Conservation (phyloP, 2,113 vertebrate genomes). For the Hippocampus mohnikei region DNA sequence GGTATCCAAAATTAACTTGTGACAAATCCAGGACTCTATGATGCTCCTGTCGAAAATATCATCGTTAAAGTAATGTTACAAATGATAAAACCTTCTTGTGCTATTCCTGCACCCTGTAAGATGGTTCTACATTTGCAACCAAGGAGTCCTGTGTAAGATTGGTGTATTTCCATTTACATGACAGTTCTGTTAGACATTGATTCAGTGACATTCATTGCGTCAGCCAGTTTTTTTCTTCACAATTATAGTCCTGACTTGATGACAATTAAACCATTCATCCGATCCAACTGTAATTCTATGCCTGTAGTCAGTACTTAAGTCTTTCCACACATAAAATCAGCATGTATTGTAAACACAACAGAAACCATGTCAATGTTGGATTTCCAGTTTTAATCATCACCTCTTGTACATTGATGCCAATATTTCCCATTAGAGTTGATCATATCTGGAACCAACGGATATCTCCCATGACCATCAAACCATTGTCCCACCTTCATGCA, state of each 20-base stretch:
- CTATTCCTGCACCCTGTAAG: no score
- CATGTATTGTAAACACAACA: no score
- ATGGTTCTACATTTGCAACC: no score
- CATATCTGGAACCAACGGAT: constrained; percentile 68
- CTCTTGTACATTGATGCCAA: constrained; percentile 78
- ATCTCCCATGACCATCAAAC: constrained; percentile 62
- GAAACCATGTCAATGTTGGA: constrained; percentile 29
- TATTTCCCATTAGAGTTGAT: constrained; percentile 74
- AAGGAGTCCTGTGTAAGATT: no score
- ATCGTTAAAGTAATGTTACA: no score
- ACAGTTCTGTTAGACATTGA: no score
- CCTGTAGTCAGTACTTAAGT: neutral
- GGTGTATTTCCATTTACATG: no score
- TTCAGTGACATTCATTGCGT: no score
- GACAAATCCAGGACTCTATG: no score
- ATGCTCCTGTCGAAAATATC: no score
- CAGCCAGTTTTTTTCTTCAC: neutral
- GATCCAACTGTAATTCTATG: neutral
- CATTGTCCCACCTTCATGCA: constrained; percentile 50
- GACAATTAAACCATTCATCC: neutral
- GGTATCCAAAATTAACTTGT: no score
- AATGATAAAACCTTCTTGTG: neutral
- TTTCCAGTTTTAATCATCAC: constrained; percentile 77
- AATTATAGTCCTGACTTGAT: neutral
- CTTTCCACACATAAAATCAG: neutral